A percentile compares a stretch with the other conserved stretches of the same genome.
Evolutionary conservation across 2,113 vertebrate species (phyloP).

Genomic region (Delphinapterus leucas): DNA sequence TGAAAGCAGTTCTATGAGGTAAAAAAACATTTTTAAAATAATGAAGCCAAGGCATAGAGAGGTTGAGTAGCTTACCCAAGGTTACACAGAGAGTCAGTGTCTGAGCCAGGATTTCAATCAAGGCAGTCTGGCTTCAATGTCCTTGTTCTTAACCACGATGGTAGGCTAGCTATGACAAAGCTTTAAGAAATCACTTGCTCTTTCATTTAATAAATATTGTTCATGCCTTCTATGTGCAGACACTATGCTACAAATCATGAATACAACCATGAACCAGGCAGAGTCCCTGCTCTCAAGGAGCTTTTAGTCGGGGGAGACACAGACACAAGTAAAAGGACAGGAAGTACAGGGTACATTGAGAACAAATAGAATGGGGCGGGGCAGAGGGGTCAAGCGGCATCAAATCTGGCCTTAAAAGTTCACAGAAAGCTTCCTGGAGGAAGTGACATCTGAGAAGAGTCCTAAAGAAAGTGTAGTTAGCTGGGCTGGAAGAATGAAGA

Average conservation of each 20-base stretch:
- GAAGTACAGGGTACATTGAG: too few species aligned
- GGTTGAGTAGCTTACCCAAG: background rate
- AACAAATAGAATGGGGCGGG: rapidly evolving
- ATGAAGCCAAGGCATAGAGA: background rate
- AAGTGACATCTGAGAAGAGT: background rate
- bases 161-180: background rate
- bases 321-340: background rate
- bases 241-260: background rate
- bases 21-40: slow-evolving; percentile 3
- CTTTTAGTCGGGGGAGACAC: background rate
- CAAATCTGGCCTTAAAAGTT: background rate
- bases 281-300: background rate
- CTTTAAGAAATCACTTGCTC: background rate
- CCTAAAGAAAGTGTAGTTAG: background rate
- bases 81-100: background rate
- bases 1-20: background rate
- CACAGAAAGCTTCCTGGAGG: background rate
- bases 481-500: background rate
- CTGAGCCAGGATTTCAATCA: background rate
- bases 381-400: rapidly evolving
- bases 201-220: background rate
- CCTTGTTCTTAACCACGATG: background rate
- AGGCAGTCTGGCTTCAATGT: background rate
- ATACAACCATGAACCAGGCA: background rate
- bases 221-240: background rate